A percentile compares a stretch with the other conserved stretches of the same genome.
These are phyloP conservation scores for Heliconius hortense DNA, from an alignment of 2,888 invertebrate genomes.

Conservation along the genomic window DNA sequence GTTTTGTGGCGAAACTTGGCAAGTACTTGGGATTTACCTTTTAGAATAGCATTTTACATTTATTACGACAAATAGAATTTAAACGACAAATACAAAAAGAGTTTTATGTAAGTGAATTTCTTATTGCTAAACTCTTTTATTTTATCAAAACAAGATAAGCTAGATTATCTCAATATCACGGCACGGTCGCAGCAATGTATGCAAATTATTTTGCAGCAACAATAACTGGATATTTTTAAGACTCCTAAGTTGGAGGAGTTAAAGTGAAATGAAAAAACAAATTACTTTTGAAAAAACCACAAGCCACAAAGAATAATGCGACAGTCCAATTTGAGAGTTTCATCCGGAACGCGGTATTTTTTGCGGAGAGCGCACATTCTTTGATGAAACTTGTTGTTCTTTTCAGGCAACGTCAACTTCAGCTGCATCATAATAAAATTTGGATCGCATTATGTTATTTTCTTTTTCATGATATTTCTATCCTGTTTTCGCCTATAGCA, in stretches of 20 bases:
- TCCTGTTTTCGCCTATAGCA: not conserved
- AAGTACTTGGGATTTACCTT: conserved; percentile 2
- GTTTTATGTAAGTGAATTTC: not conserved
- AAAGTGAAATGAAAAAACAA: conserved; percentile 25
- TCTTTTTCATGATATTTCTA: not conserved
- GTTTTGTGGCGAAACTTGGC: conserved; percentile 25
- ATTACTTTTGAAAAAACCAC: conserved; percentile 20
- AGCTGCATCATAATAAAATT: conserved; percentile 31
- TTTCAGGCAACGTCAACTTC: conserved; percentile 31
- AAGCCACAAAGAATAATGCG: conserved; percentile 35
- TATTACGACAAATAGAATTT: not conserved
- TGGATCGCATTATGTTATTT: conserved; percentile 13
- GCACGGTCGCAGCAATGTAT: not conserved
- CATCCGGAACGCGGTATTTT: conserved; percentile 28
- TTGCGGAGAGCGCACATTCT: conserved; percentile 30
- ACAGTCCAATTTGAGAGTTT: conserved; percentile 33
- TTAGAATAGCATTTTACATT: conserved; percentile 1
- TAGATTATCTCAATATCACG: not conserved
- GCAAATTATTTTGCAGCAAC: not conserved
- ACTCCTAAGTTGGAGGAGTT: conserved; percentile 19
- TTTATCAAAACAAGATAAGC: not conserved
- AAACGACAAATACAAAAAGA: not conserved
- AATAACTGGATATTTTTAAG: conserved; percentile 13
- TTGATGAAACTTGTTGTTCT: conserved; percentile 31
- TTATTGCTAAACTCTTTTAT: not conserved